Conservation (phyloP, 1,140 invertebrate genomes). For the Medauroidea extradentata region DNA sequence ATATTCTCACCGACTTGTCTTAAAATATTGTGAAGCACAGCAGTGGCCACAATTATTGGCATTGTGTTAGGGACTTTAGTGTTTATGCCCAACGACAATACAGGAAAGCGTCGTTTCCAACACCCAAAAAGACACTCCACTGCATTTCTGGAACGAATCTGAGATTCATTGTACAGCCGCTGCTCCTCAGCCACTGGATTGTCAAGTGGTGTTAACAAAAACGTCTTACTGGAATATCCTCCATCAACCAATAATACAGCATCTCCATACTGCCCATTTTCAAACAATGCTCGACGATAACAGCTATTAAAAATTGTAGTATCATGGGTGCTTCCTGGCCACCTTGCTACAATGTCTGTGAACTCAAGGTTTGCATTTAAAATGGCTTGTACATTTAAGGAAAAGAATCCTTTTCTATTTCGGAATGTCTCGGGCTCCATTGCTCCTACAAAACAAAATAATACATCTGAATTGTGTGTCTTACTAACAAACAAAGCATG, state of each 20-base stretch:
- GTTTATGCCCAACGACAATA: constrained; percentile 8
- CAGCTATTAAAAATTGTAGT: constrained; percentile 28
- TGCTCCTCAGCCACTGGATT: constrained; percentile 27
- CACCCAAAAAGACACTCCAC: constrained; percentile 31
- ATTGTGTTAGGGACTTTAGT: constrained; percentile 12
- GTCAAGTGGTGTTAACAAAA: constrained; percentile 31
- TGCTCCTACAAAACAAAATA: constrained; percentile 25
- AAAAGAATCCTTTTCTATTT: constrained; percentile 35
- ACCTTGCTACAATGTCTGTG: constrained; percentile 25
- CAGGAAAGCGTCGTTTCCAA: constrained; percentile 26
- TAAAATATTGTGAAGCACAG: constrained; percentile 21
- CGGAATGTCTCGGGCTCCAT: constrained; percentile 40
- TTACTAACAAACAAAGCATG: neutral
- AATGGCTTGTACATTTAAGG: constrained; percentile 32
- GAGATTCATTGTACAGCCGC: constrained; percentile 30
- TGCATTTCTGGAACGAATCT: constrained; percentile 27
- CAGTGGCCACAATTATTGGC: constrained; percentile 21
- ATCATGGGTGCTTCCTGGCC: constrained; percentile 32
- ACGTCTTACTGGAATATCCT: constrained; percentile 26
- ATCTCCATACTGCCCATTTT: constrained; percentile 24
- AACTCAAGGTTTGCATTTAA: constrained; percentile 23
- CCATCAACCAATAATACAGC: constrained; percentile 32
- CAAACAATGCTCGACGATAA: constrained; percentile 19
- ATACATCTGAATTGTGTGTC: neutral
- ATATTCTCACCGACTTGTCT: too few species aligned